Evolutionary conservation across 2,797 vertebrate genomes (phyloP).

Genomic region (Lophura swinhoii): DNA sequence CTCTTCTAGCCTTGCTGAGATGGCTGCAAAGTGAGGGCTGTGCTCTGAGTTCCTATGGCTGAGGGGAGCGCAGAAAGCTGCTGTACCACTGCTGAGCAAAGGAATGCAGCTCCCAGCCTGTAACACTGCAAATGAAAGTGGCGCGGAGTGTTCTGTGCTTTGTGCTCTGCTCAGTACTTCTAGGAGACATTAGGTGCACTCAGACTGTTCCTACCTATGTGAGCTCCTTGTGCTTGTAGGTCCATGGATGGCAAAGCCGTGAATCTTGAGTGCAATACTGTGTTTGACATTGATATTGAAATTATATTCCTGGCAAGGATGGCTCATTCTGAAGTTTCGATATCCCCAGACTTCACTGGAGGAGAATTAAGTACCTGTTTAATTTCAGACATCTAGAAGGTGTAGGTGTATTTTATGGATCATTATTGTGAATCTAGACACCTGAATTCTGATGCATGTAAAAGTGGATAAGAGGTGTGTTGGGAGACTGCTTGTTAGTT

Average conservation of each 20-base stretch:
- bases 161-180: neutral
- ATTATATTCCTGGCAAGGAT: neutral
- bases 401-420: neutral
- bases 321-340: neutral
- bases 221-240: neutral
- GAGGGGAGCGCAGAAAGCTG: neutral
- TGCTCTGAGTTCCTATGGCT: neutral
- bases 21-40: neutral
- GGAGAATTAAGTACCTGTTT: neutral
- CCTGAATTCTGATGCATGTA: neutral
- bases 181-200: neutral
- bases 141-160: neutral
- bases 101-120: neutral
- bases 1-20: neutral
- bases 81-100: neutral
- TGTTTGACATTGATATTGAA: neutral
- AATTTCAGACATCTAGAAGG: neutral
- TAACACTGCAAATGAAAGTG: neutral
- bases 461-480: neutral
- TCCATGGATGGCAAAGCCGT: neutral
- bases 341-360: neutral
- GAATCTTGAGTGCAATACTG: neutral
- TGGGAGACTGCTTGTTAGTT: neutral
- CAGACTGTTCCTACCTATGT: neutral
- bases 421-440: neutral